phyloP scores from a whole-genome alignment of 1,140 invertebrate species.

The Battus philenor region DNA sequence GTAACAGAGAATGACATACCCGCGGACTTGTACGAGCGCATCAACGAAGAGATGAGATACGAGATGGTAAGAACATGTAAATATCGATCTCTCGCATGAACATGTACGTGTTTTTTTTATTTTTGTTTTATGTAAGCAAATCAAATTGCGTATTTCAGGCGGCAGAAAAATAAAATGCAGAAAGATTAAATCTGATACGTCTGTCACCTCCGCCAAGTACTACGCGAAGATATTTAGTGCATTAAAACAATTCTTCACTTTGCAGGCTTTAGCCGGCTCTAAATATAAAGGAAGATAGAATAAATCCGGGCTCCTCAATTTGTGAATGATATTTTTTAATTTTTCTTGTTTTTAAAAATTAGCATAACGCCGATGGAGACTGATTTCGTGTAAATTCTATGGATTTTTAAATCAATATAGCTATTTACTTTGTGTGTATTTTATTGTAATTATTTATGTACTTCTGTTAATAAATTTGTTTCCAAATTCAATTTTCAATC shows the following conservation, averaged over 20 bases:
- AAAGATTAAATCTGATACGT: slow-evolving; percentile 63
- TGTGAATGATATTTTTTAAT: slow-evolving; percentile 15
- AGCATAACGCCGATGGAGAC: slow-evolving; percentile 25
- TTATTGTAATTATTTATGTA: slow-evolving; percentile 62
- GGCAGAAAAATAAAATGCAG: slow-evolving; percentile 68
- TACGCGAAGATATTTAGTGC: slow-evolving; percentile 65
- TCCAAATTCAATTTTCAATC: slow-evolving; percentile 15
- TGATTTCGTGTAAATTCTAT: slow-evolving; percentile 37
- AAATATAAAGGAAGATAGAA: slow-evolving; percentile 66
- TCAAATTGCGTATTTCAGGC: slow-evolving; percentile 50
- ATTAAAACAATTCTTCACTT: slow-evolving; percentile 70
- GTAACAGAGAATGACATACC: slow-evolving; percentile 97
- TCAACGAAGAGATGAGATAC: slow-evolving; percentile 95
- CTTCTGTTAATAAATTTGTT: slow-evolving; percentile 57
- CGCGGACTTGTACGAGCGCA: slow-evolving; percentile 87
- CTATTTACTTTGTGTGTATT: slow-evolving; percentile 48
- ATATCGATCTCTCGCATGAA: slow-evolving; percentile 43
- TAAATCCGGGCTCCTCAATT: slow-evolving; percentile 4
- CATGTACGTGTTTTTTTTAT: slow-evolving; percentile 21
- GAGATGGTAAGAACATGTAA: slow-evolving; percentile 85
- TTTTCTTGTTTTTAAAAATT: slow-evolving; percentile 12
- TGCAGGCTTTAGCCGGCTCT: slow-evolving; percentile 60
- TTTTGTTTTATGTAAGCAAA: slow-evolving; percentile 33
- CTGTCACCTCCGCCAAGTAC: slow-evolving; percentile 58
- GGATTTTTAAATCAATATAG: slow-evolving; percentile 38